Evolutionary conservation across 2,888 invertebrate genomes (phyloP).

Genomic region (Heliconius charithonia): DNA sequence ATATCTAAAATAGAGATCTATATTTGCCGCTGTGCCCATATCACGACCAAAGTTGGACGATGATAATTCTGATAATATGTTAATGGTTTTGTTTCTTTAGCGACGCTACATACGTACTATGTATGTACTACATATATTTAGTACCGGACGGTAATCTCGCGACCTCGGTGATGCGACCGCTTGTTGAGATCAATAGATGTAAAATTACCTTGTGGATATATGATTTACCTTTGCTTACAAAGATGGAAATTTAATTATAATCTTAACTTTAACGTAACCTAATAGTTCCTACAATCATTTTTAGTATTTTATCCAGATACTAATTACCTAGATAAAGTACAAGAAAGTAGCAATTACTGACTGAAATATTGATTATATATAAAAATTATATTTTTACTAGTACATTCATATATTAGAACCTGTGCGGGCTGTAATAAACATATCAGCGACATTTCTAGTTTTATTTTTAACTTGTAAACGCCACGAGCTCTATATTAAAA

Average conservation of each 20-base stretch:
- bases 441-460: conserved; percentile 40
- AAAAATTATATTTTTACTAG: not conserved
- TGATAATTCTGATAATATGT: not conserved
- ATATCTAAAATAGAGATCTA: no score
- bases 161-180: conserved; percentile 47
- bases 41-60: not conserved
- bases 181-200: conserved; percentile 42
- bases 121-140: conserved; percentile 12
- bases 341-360: not conserved
- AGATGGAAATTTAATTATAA: conserved; percentile 1
- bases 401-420: not conserved
- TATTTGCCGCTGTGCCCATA: not conserved
- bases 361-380: not conserved
- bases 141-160: conserved; percentile 49
- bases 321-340: no score
- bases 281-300: not conserved
- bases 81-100: not conserved
- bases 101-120: not conserved
- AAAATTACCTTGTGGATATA: conserved; percentile 16
- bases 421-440: conserved; percentile 30
- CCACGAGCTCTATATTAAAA: conserved; percentile 32
- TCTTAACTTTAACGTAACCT: not conserved
- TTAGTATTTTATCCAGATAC: not conserved
- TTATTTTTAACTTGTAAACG: conserved; percentile 39
- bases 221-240: not conserved